phyloP scores from a whole-genome alignment of 2,113 vertebrate genomes.

The Xiphorhynchus elegans region DNA sequence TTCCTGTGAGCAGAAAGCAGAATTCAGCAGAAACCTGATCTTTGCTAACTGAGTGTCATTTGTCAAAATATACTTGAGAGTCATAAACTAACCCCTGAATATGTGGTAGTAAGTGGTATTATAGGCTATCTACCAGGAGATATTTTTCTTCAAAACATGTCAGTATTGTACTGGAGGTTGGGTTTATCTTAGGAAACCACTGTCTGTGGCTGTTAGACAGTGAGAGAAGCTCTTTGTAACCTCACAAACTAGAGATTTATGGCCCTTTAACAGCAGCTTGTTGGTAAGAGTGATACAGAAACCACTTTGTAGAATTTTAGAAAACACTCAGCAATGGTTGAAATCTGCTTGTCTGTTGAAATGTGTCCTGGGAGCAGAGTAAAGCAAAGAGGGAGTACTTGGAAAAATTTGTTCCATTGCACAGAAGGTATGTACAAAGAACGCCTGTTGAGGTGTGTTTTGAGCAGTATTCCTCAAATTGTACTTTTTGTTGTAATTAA shows the following conservation, averaged over 20 bases:
- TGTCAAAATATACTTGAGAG: not conserved
- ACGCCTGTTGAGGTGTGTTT: accelerated
- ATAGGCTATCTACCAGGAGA: not conserved
- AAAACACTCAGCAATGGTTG: not conserved
- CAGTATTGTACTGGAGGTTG: not conserved
- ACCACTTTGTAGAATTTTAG: not conserved
- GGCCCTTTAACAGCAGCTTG: not conserved
- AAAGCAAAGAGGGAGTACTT: not conserved
- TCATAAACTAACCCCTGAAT: not conserved
- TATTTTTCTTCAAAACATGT: not conserved
- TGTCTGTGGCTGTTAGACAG: not conserved
- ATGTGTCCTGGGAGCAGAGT: not conserved
- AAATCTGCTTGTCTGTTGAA: not conserved
- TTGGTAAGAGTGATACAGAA: not conserved
- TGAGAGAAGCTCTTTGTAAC: not conserved
- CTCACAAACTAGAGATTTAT: not conserved
- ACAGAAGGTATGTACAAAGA: accelerated
- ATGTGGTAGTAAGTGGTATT: not conserved
- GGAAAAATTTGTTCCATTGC: not conserved
- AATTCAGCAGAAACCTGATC: not conserved
- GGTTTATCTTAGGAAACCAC: not conserved
- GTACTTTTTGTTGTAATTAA: not conserved
- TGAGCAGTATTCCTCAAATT: not conserved
- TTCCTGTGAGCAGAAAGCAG: not conserved
- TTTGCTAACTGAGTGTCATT: not conserved